Percentiles rank a stretch among this genome's conserved stretches.
phyloP scores from a whole-genome alignment of 2,113 vertebrate genomes.

The Glaucomys volans region DNA sequence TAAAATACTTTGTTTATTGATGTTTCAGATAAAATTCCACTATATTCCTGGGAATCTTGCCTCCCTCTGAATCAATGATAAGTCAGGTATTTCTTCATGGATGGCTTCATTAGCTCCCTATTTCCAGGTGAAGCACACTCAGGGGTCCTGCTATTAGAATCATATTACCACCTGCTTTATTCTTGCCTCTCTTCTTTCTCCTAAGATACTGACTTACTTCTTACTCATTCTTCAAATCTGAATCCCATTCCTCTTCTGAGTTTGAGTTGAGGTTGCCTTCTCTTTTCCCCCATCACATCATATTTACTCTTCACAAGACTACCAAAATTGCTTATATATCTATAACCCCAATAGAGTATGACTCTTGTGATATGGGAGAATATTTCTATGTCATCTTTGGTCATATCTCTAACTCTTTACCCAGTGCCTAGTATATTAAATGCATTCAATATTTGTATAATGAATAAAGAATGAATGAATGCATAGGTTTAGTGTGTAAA shows the following conservation, averaged over 20 bases:
- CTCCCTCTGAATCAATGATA: neutral
- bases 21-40: conserved; percentile 5
- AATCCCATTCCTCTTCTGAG: neutral
- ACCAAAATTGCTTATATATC: neutral
- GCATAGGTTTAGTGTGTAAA: neutral
- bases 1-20: neutral
- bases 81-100: neutral
- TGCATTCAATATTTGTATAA: neutral
- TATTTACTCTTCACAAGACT: neutral
- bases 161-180: neutral
- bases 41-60: neutral
- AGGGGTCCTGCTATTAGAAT: neutral
- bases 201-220: neutral
- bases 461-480: neutral
- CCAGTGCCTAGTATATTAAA: neutral
- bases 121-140: neutral
- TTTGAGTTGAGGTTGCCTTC: neutral
- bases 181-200: neutral
- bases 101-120: neutral
- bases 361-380: neutral
- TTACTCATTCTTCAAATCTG: neutral
- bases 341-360: neutral
- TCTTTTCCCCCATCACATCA: neutral
- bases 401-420: neutral
- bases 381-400: neutral